Percentiles rank a stretch among this genome's conserved stretches.
Conservation (phyloP, 2,888 invertebrate species). For the Eristalis intricaria region DNA sequence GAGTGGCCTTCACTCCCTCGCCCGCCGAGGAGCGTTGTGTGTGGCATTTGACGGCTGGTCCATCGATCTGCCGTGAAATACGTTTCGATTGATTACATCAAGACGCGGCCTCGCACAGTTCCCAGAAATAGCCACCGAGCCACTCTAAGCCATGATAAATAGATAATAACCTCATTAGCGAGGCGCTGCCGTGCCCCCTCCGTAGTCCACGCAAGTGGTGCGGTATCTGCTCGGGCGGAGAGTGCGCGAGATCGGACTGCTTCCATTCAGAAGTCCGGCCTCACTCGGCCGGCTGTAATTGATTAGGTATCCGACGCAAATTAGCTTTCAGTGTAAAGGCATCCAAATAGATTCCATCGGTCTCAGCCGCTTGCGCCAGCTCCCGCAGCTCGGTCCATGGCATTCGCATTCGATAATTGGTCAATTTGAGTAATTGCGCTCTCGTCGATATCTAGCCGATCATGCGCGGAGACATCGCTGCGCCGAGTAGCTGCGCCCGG, state of each 20-base stretch:
- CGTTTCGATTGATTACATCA: slow-evolving; percentile 9
- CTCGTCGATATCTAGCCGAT: slow-evolving; percentile 38
- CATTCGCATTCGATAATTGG: slow-evolving; percentile 67
- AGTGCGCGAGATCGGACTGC: slow-evolving; percentile 24
- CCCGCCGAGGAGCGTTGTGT: not conserved
- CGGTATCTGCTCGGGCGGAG: slow-evolving; percentile 38
- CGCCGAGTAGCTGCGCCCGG: not conserved
- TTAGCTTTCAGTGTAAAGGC: slow-evolving; percentile 62
- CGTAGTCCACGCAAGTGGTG: not conserved
- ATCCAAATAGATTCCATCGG: slow-evolving; percentile 36
- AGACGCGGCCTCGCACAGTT: slow-evolving; percentile 18
- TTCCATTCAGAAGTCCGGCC: slow-evolving; percentile 47
- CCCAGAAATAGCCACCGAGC: not conserved
- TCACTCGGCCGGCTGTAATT: slow-evolving; percentile 55
- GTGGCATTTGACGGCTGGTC: not conserved
- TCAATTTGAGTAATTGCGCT: slow-evolving; percentile 70
- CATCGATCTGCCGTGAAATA: slow-evolving; percentile 17
- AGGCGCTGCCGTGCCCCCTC: not conserved
- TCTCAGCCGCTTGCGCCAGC: not conserved
- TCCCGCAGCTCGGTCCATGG: slow-evolving; percentile 3
- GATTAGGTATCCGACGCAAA: slow-evolving; percentile 61
- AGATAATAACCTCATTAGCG: slow-evolving; percentile 43
- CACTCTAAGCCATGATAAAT: slow-evolving; percentile 22
- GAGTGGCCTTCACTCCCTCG: not conserved
- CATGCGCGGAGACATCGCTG: slow-evolving; percentile 20